Evolutionary conservation across 2,888 invertebrate species (phyloP).

Genomic region (Aelia acuminata): DNA sequence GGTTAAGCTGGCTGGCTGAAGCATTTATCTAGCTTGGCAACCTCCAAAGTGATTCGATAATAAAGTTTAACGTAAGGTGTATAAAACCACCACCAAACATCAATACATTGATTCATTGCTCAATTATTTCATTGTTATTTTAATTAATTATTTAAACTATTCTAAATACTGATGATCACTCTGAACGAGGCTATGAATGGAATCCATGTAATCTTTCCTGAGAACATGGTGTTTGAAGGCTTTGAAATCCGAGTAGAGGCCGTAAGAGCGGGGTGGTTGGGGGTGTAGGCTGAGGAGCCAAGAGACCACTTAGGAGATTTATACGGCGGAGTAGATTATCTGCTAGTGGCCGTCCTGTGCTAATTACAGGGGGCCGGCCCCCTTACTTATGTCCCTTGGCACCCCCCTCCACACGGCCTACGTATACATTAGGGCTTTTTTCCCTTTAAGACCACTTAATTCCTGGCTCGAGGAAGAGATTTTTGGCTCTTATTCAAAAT

Average conservation of each 20-base stretch:
- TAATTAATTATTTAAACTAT: too few species aligned
- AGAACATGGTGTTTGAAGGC: not conserved
- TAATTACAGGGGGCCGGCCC: constrained; percentile 32
- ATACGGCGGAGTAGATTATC: constrained; percentile 49
- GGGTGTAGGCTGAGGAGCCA: constrained; percentile 39
- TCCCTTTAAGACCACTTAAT: constrained; percentile 34
- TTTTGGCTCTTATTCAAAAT: constrained; percentile 43
- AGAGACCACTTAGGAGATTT: constrained; percentile 50
- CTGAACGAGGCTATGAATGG: not conserved
- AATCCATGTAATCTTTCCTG: not conserved
- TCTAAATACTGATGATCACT: not conserved
- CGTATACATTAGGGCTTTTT: constrained; percentile 42
- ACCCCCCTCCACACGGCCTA: constrained; percentile 8
- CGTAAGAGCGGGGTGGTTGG: not conserved
- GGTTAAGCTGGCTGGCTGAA: too few species aligned
- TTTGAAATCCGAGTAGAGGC: constrained; percentile 33
- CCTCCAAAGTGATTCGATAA: too few species aligned
- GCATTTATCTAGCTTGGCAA: too few species aligned
- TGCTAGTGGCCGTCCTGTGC: constrained; percentile 31
- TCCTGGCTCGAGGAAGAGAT: not conserved
- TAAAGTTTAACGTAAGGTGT: too few species aligned
- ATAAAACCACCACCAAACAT: too few species aligned
- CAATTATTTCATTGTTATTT: too few species aligned
- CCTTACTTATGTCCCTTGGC: constrained; percentile 46
- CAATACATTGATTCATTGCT: too few species aligned